Conservation (phyloP, 2,797 vertebrate genomes). For the Columba guinea region DNA sequence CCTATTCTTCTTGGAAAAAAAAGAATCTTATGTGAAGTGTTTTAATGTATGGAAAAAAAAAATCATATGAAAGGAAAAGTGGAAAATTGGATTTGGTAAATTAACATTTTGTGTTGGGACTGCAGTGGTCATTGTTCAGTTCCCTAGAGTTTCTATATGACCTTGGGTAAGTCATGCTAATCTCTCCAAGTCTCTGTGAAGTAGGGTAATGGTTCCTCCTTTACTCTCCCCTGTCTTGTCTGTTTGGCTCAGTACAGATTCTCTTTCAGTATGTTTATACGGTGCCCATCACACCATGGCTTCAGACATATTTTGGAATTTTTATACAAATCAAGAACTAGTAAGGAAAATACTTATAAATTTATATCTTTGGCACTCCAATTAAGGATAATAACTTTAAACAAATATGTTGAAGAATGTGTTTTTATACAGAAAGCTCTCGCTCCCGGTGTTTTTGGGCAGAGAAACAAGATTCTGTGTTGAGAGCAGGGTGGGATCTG, state of each 20-base stretch:
- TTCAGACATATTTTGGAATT: background rate
- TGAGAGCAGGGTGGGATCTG: background rate
- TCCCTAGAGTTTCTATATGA: background rate
- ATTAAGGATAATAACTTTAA: background rate
- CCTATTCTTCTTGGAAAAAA: constrained; percentile 20
- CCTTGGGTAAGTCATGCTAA: background rate
- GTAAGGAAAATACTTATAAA: background rate
- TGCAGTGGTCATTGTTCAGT: background rate
- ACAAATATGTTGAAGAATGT: background rate
- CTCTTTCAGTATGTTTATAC: background rate
- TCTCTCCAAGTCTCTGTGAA: background rate
- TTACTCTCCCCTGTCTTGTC: background rate
- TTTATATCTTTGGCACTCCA: background rate
- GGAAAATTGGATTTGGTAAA: constrained; percentile 44
- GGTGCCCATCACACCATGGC: background rate
- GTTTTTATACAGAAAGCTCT: background rate
- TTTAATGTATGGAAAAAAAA: background rate
- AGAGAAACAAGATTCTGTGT: background rate
- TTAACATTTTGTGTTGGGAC: constrained; percentile 25
- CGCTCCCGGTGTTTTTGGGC: background rate
- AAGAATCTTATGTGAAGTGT: background rate
- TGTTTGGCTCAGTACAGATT: background rate
- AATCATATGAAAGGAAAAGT: background rate
- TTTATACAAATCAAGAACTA: background rate
- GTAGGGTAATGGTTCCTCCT: background rate